phyloP scores from a whole-genome alignment of 2,113 vertebrate genomes.

The Plestiodon gilberti region DNA sequence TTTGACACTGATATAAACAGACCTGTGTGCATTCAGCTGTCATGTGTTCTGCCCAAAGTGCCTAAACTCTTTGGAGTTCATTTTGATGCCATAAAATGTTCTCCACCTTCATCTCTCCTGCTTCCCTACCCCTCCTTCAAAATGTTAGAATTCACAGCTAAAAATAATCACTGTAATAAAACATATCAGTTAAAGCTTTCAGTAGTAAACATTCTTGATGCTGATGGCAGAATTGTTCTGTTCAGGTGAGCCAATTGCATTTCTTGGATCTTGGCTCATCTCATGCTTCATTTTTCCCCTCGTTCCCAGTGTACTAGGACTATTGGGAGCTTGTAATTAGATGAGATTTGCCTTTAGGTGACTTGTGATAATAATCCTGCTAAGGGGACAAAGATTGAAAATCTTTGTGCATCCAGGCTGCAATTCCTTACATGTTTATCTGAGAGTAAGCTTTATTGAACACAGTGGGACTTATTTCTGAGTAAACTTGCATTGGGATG shows the following conservation, averaged over 20 bases:
- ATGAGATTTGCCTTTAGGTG: background rate
- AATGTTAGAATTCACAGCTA: background rate
- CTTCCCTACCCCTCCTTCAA: background rate
- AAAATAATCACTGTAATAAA: conserved; percentile 1
- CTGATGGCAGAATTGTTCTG: background rate
- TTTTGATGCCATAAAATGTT: background rate
- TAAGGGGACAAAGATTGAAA: background rate
- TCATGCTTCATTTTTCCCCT: background rate
- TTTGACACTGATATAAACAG: background rate
- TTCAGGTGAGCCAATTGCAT: background rate
- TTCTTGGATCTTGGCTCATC: background rate
- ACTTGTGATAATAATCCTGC: background rate
- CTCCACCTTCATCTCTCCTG: background rate
- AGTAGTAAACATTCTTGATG: background rate
- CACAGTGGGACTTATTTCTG: background rate
- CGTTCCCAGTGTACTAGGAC: background rate
- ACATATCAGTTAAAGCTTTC: background rate
- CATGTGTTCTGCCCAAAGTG: background rate
- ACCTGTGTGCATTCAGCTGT: background rate
- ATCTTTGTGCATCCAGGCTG: background rate
- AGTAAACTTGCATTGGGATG: background rate
- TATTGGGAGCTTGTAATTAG: background rate
- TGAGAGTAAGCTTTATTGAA: background rate
- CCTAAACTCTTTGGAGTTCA: background rate
- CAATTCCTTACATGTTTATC: background rate